Evolutionary conservation across 2,113 vertebrate genomes (phyloP).

Genomic region (Eidolon helvum): DNA sequence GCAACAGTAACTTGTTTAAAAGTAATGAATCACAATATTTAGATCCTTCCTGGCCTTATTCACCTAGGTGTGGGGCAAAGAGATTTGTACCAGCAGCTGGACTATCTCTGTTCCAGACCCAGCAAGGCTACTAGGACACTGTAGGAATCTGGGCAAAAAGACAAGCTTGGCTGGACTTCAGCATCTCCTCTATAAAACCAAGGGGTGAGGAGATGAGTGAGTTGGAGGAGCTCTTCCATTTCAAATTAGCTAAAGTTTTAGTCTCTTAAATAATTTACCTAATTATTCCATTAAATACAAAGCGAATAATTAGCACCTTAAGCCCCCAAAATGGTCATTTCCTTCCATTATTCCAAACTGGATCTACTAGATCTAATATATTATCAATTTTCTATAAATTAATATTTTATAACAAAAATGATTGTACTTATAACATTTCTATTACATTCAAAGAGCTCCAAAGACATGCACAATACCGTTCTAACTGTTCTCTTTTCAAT

Average conservation of each 20-base stretch:
- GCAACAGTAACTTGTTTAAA: slow-evolving; percentile 26
- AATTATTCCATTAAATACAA: not conserved
- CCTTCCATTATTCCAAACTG: not conserved
- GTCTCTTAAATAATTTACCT: not conserved
- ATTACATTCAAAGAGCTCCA: not conserved
- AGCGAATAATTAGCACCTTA: not conserved
- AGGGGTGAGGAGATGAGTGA: not conserved
- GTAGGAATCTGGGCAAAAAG: not conserved
- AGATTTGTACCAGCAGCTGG: not conserved
- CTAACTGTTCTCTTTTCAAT: not conserved
- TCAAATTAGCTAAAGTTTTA: not conserved
- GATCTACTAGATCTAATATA: not conserved
- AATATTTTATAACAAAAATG: not conserved
- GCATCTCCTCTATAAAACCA: not conserved
- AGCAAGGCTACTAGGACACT: not conserved
- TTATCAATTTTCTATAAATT: not conserved
- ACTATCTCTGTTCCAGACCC: not conserved
- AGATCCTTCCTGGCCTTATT: slow-evolving; percentile 50
- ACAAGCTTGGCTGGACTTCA: not conserved
- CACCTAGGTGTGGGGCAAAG: not conserved
- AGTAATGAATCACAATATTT: slow-evolving; percentile 50
- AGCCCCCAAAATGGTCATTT: not conserved
- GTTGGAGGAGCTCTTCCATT: not conserved
- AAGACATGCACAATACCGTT: not conserved
- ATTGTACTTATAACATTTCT: not conserved